Percentiles rank a stretch among this genome's conserved stretches.
phyloP scores from a whole-genome alignment of 2,797 vertebrate genomes.

The Strix occidentalis region DNA sequence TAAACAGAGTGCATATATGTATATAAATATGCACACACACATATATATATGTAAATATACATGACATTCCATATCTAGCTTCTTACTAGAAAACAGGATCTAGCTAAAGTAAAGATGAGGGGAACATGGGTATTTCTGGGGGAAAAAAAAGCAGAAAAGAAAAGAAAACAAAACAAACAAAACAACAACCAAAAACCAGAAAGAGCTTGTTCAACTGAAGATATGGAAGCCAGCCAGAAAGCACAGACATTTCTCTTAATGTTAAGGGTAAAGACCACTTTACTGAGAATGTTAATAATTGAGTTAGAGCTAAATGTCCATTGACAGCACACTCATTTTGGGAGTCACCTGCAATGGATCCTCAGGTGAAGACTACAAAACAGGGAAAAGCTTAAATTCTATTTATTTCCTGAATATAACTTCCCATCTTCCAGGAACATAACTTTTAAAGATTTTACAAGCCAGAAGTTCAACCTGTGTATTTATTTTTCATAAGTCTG shows the following conservation, averaged over 20 bases:
- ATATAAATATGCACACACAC: background rate
- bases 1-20: conserved; percentile 22
- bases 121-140: background rate
- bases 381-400: background rate
- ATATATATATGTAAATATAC: background rate
- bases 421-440: background rate
- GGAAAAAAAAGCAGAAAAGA: rapidly evolving
- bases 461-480: background rate
- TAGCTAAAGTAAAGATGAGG: background rate
- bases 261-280: background rate
- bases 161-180: background rate
- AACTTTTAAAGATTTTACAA: background rate
- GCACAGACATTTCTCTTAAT: background rate
- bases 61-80: background rate
- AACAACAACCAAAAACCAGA: background rate
- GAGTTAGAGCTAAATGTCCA: background rate
- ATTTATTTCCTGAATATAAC: background rate
- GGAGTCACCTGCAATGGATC: background rate
- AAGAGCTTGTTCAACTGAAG: background rate
- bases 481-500: background rate
- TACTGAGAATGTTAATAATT: background rate
- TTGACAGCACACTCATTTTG: background rate
- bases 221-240: background rate
- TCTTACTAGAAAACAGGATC: conserved; percentile 16
- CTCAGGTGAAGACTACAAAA: background rate